phyloP scores from a whole-genome alignment of 2,888 invertebrate genomes.

The Rhagophthalmus giganteus region DNA sequence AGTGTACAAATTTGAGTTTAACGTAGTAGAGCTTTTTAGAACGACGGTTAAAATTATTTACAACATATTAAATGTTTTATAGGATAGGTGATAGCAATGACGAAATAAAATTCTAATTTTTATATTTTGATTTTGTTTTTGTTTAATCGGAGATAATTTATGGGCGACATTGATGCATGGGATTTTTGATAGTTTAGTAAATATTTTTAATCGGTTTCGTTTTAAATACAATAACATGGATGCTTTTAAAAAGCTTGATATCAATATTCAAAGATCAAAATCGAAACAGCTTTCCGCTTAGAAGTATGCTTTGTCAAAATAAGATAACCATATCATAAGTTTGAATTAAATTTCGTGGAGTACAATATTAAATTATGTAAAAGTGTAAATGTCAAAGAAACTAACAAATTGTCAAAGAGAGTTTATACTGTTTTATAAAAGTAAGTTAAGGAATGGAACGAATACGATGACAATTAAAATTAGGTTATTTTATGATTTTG shows the following conservation, averaged over 20 bases:
- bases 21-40: background rate
- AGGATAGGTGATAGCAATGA: background rate
- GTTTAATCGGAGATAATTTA: conserved; percentile 1
- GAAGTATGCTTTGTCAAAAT: conserved; percentile 22
- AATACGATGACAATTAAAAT: conserved; percentile 7
- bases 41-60: background rate
- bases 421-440: conserved; percentile 22
- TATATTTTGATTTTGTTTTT: background rate
- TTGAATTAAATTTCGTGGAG: conserved; percentile 5
- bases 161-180: background rate
- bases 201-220: too few species aligned
- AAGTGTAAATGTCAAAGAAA: too few species aligned
- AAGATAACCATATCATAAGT: conserved; percentile 20
- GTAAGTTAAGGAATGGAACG: conserved; percentile 16
- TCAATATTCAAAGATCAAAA: conserved; percentile 1
- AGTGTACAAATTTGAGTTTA: background rate
- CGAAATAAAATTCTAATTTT: background rate
- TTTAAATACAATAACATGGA: too few species aligned
- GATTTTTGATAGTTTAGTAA: background rate
- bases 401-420: conserved; percentile 9
- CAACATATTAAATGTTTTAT: background rate
- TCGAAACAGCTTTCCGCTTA: conserved; percentile 16
- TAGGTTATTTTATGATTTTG: conserved; percentile 5
- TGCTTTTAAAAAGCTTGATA: conserved; percentile 3
- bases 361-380: too few species aligned